These are phyloP conservation scores for Scrobipalpa atriplicella DNA, from an alignment of 2,888 invertebrate genomes.

Conservation along the genomic window DNA sequence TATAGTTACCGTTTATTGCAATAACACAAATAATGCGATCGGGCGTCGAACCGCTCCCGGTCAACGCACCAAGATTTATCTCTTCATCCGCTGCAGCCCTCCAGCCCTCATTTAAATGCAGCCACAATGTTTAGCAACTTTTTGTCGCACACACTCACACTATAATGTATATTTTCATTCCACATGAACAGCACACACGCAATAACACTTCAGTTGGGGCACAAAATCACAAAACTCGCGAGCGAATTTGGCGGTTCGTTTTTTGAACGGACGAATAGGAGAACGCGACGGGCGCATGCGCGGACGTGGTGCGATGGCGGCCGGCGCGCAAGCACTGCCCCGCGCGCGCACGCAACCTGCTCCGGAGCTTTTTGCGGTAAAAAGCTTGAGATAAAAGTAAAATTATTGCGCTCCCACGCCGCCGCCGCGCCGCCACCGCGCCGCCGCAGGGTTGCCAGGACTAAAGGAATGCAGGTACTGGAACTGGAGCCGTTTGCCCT, in stretches of 20 bases:
- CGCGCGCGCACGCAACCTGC: constrained; percentile 57
- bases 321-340: constrained; percentile 64
- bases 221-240: constrained; percentile 29
- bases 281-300: constrained; percentile 34
- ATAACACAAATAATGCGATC: constrained; percentile 46
- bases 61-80: constrained; percentile 66
- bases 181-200: constrained; percentile 25
- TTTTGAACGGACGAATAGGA: constrained; percentile 36
- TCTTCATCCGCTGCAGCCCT: constrained; percentile 52
- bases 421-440: constrained; percentile 12
- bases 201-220: constrained; percentile 28
- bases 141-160: constrained; percentile 39
- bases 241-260: constrained; percentile 43
- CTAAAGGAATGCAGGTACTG: not conserved
- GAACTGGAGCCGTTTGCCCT: not conserved
- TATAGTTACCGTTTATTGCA: constrained; percentile 61
- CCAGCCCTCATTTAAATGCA: constrained; percentile 43
- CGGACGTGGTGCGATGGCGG: constrained; percentile 50
- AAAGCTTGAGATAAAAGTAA: constrained; percentile 67
- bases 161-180: constrained; percentile 18
- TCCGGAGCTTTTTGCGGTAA: constrained; percentile 70
- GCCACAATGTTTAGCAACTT: constrained; percentile 37
- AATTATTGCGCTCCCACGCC: constrained; percentile 64
- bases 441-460: constrained; percentile 16
- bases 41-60: constrained; percentile 62